Evolutionary conservation across 2,797 vertebrate species (phyloP), one percentile per base, ranked within the genome.

Genomic region (Megaceryle alcyon): DNA sequence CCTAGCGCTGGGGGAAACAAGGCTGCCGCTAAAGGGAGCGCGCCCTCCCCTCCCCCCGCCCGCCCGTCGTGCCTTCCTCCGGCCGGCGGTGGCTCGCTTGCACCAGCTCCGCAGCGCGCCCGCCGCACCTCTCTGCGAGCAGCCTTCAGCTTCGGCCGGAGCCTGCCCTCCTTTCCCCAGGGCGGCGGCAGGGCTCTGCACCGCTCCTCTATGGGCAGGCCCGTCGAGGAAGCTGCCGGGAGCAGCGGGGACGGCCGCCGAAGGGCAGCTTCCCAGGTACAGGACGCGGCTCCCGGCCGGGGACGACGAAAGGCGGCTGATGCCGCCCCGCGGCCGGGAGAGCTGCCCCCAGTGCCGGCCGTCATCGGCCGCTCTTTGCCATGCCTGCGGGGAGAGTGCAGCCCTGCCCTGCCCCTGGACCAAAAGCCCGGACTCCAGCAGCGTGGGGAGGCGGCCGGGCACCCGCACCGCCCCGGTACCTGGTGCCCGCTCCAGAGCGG

Each of bases 261-360:
- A 21, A 33, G 39, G 23, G 23, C 23, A 5, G 23, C 2, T 3
- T 46, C 29, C 29, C n/a, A 1, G 9, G 37, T 4, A 3, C 4
- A 9, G 12, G 39, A 9, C 6, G 4, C 37, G 21, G 46, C n/a
- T 39, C 18, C 26, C 8, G 12, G 7, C 12, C 6, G 6, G 10
- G 9, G 6, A 2, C 8, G 5, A 10, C 7, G 22, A 20, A 44
- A 23, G 19, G 14, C 18, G 3, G 25, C 18, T 11, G 12, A 29
- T 14, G 53, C 14, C 7, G 12, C 25, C 22, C 41, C 23, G 21
- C 8, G 8, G 6, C 15, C 26, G 14, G 13, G 17, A 12, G 43
- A 29, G 48, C 18, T 46, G 37, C 48, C 5, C 49, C 49, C 49
- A 0, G 29, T 4, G 25, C 41, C 16, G 14, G 39, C 59, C 21